Percentiles rank a stretch among this genome's conserved stretches.
Evolutionary conservation across 2,113 vertebrate species (phyloP).

Genomic region (Crocuta crocuta): DNA sequence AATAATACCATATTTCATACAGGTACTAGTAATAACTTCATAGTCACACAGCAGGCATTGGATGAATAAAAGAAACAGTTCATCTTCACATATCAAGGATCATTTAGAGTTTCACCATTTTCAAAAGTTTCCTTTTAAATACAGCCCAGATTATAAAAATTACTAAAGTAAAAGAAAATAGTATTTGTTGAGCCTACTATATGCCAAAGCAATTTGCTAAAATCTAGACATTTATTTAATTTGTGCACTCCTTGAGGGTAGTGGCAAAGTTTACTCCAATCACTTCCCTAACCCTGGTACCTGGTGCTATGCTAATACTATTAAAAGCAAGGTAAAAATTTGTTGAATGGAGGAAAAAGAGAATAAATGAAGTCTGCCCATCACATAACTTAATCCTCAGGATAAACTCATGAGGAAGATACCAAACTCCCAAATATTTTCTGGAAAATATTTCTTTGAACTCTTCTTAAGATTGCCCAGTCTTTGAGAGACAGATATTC

Average conservation of each 20-base stretch:
- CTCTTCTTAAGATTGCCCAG: neutral
- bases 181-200: neutral
- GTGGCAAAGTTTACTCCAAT: neutral
- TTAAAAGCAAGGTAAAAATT: neutral
- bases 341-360: neutral
- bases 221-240: neutral
- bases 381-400: neutral
- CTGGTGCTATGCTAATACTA: neutral
- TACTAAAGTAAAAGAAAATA: neutral
- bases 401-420: neutral
- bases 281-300: neutral
- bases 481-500: neutral
- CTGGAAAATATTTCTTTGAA: neutral
- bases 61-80: constrained; percentile 35
- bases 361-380: neutral
- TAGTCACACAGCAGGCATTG: neutral
- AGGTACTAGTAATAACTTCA: neutral
- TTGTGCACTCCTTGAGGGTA: neutral
- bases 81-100: neutral
- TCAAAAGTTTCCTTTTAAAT: neutral
- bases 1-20: neutral
- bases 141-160: neutral
- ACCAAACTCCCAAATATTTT: neutral
- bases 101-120: constrained; percentile 5
- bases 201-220: neutral